A percentile compares a stretch with the other conserved stretches of the same genome.
Evolutionary conservation across 2,113 vertebrate species (phyloP).

Genomic region (Macaca nemestrina): DNA sequence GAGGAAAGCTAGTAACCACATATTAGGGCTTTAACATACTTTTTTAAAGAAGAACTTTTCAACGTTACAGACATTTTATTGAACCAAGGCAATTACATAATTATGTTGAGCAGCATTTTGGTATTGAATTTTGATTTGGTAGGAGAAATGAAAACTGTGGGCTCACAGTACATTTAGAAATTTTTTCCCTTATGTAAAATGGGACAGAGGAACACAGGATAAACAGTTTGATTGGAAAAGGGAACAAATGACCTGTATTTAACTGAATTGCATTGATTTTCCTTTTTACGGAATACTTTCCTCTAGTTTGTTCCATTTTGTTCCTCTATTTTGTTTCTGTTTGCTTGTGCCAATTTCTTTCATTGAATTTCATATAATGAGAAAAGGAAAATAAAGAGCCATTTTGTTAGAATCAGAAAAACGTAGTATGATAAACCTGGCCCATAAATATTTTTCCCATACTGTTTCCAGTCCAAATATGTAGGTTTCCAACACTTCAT

Average conservation of each 20-base stretch:
- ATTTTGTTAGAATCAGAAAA: conserved; percentile 21
- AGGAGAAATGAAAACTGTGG: conserved; percentile 18
- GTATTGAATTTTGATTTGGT: conserved; percentile 60
- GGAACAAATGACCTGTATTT: conserved; percentile 21
- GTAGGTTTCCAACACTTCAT: background rate
- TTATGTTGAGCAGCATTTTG: conserved; percentile 15
- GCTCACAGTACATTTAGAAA: conserved; percentile 1
- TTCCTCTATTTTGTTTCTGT: conserved; percentile 52
- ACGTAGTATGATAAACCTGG: background rate
- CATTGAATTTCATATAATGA: background rate
- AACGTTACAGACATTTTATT: background rate
- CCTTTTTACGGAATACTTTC: conserved; percentile 27
- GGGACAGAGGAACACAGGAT: background rate
- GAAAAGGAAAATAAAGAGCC: background rate
- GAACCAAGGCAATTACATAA: conserved; percentile 33
- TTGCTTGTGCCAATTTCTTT: conserved; percentile 22
- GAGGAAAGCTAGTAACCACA: background rate
- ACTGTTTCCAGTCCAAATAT: background rate
- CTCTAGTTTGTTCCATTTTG: conserved; percentile 53
- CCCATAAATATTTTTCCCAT: background rate
- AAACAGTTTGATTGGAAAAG: conserved; percentile 35
- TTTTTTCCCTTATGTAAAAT: conserved; percentile 36
- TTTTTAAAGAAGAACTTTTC: conserved; percentile 36
- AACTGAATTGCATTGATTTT: conserved; percentile 40
- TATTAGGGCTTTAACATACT: background rate